These are phyloP conservation scores for Scalopus aquaticus DNA, from an alignment of 2,113 vertebrate genomes.

Conservation along the genomic window DNA sequence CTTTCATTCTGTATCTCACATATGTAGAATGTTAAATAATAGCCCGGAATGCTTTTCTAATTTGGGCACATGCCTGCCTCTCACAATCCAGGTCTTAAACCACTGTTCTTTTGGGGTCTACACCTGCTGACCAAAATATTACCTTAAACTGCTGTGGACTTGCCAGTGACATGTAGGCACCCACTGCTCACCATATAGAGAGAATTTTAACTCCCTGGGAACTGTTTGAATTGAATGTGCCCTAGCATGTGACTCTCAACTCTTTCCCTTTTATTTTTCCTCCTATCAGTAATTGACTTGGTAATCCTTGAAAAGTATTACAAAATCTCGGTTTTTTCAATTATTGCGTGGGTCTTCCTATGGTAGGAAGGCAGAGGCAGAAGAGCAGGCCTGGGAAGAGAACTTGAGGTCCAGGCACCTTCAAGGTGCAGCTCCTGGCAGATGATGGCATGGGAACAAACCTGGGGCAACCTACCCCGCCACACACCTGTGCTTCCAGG, in stretches of 20 bases:
- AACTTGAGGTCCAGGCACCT: neutral
- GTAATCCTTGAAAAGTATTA: conserved; percentile 66
- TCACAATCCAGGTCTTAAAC: conserved; percentile 80
- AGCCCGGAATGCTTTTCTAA: conserved; percentile 68
- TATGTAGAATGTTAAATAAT: conserved; percentile 88
- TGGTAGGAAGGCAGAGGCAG: neutral
- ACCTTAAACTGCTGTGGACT: conserved; percentile 71
- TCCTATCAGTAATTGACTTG: conserved; percentile 48
- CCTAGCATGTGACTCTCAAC: neutral
- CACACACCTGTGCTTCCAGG: neutral
- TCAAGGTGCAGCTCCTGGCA: neutral
- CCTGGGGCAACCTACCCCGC: rapidly evolving
- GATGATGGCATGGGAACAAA: neutral
- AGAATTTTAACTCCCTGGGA: conserved; percentile 58
- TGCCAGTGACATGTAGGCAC: neutral
- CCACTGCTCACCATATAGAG: neutral
- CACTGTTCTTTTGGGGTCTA: conserved; percentile 70
- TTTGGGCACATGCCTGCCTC: conserved; percentile 71
- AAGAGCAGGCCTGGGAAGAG: neutral
- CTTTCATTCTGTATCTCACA: conserved; percentile 85
- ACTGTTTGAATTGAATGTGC: conserved; percentile 40
- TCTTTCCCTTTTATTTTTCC: conserved; percentile 66
- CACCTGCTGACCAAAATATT: conserved; percentile 82
- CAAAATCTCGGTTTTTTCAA: conserved; percentile 7
- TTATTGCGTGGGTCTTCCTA: neutral